A percentile compares a stretch with the other conserved stretches of the same genome.
Conservation (phyloP, 1,140 invertebrate genomes). For the Drosophila nigromelanica region DNA sequence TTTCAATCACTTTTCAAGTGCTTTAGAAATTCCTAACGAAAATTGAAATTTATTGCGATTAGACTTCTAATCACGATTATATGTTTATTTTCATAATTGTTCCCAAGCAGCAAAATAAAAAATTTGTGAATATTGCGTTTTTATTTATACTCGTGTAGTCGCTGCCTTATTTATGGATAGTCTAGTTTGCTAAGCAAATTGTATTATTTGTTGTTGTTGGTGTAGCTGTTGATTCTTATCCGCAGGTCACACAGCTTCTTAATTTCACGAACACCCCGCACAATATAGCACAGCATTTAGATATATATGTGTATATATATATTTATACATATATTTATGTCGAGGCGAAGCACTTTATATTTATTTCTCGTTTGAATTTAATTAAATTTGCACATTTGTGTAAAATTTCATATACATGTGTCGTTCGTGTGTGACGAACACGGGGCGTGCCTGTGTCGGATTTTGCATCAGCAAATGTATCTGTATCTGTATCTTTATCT, state of each 20-base stretch:
- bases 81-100: not conserved
- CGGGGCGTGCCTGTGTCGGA: conserved; percentile 33
- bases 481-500: conserved; percentile 21
- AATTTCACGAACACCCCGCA: conserved; percentile 22
- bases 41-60: no score
- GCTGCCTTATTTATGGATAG: conserved; percentile 8
- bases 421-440: conserved; percentile 30
- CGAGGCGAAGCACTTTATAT: conserved; percentile 66
- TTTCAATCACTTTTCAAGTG: no score
- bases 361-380: conserved; percentile 81
- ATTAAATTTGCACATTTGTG: conserved; percentile 81
- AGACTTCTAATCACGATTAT: no score
- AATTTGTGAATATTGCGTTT: conserved; percentile 42
- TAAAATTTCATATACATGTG: conserved; percentile 76
- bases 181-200: conserved; percentile 31
- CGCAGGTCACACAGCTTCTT: conserved; percentile 48
- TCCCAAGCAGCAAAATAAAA: conserved; percentile 45
- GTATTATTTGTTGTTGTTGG: conserved; percentile 16
- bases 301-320: conserved; percentile 15
- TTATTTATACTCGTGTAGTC: conserved; percentile 36
- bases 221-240: conserved; percentile 20
- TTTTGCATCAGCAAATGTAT: conserved; percentile 8
- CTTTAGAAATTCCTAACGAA: no score
- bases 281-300: conserved; percentile 23
- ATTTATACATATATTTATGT: conserved; percentile 39